A percentile compares a stretch with the other conserved stretches of the same genome.
phyloP scores from a whole-genome alignment of 2,888 invertebrate genomes.

The Sepiola atlantica region DNA sequence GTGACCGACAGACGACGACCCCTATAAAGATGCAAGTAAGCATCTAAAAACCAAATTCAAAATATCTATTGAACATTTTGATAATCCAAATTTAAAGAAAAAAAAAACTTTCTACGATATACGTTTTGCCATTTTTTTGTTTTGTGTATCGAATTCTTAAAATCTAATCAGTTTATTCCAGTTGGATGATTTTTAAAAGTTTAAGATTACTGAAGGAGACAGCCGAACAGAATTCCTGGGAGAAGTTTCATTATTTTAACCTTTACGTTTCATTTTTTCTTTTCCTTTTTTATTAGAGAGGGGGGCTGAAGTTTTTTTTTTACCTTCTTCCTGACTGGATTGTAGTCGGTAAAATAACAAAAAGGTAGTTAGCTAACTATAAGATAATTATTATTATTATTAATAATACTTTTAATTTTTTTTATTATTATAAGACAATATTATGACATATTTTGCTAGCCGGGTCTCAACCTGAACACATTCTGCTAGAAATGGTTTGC shows the following conservation, averaged over 20 bases:
- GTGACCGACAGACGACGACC: no score
- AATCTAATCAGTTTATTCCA: background rate
- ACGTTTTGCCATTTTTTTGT: background rate
- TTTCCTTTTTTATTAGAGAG: background rate
- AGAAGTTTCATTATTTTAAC: background rate
- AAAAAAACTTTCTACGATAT: background rate
- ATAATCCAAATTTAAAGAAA: background rate
- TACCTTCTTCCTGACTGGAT: background rate
- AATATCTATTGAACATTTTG: slow-evolving; percentile 9
- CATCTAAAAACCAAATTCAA: background rate
- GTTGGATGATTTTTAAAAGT: background rate
- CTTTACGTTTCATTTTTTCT: background rate
- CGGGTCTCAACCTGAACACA: no score
- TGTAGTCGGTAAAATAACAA: background rate
- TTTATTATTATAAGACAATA: no score
- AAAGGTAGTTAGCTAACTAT: background rate
- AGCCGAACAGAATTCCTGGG: background rate
- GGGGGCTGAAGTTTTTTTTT: no score
- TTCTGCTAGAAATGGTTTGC: no score
- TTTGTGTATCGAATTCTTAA: background rate
- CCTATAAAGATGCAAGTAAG: no score
- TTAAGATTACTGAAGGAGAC: slow-evolving; percentile 12
- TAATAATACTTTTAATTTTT: no score
- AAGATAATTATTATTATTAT: background rate
- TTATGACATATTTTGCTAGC: no score